Conservation (phyloP, 1,140 invertebrate species). For the Danaus plexippus region DNA sequence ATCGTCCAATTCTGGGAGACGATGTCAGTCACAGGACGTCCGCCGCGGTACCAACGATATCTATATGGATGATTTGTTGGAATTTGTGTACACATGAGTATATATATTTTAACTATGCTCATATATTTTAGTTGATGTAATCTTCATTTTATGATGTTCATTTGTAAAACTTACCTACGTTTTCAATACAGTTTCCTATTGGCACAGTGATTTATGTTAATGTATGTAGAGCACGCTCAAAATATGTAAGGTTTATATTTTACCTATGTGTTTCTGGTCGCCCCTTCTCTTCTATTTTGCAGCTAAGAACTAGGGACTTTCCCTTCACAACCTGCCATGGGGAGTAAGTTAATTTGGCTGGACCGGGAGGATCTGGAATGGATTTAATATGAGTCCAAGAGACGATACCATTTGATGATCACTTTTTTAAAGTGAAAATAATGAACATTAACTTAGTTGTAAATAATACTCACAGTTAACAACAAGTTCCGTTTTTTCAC, state of each 20-base stretch:
- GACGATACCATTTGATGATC: conserved; percentile 1
- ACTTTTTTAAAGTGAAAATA: too few relatives aligned
- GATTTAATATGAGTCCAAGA: conserved; percentile 4
- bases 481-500: conserved; percentile 79
- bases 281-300: conserved; percentile 85
- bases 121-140: too few relatives aligned
- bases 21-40: conserved; percentile 79
- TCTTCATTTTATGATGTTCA: too few relatives aligned
- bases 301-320: conserved; percentile 82
- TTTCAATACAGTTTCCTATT: too few relatives aligned
- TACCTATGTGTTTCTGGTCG: conserved; percentile 78
- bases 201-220: too few relatives aligned
- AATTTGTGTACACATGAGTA: too few relatives aligned
- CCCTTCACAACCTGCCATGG: conserved; percentile 85
- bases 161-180: too few relatives aligned
- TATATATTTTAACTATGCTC: too few relatives aligned
- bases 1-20: conserved; percentile 82
- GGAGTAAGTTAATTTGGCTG: conserved; percentile 79
- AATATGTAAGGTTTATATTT: not conserved
- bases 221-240: too few relatives aligned
- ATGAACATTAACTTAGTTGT: not conserved
- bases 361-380: conserved; percentile 79
- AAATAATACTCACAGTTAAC: conserved; percentile 78
- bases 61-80: conserved; percentile 38
- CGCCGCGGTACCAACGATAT: conserved; percentile 86